Percentiles rank a stretch among this genome's conserved stretches.
These are phyloP conservation scores for Eupithecia subumbrata DNA, from an alignment of 2,888 invertebrate genomes.

Conservation along the genomic window DNA sequence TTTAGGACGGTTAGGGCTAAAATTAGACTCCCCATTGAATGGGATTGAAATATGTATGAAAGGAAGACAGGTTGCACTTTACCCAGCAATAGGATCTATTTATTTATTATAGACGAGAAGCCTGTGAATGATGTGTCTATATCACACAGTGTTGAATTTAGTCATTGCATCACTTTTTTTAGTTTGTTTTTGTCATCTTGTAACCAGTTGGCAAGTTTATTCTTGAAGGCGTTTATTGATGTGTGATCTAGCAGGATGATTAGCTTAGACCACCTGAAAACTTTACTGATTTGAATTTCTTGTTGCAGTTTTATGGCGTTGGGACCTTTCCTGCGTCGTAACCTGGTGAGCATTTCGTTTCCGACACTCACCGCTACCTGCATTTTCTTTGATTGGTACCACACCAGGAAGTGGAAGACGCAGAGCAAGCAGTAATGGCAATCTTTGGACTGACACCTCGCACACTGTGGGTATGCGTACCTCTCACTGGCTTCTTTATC, in stretches of 20 bases:
- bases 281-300: background rate
- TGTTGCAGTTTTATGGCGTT: constrained; percentile 81
- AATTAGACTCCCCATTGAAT: background rate
- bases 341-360: constrained; percentile 87
- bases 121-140: too few relatives aligned
- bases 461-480: constrained; percentile 79
- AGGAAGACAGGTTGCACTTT: background rate
- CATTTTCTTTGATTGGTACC: constrained; percentile 89
- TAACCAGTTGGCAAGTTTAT: too few relatives aligned
- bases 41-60: background rate
- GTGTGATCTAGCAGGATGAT: background rate
- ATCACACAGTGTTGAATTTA: too few relatives aligned
- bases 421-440: constrained; percentile 74
- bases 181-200: too few relatives aligned
- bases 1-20: background rate
- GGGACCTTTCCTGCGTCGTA: constrained; percentile 81
- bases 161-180: too few relatives aligned
- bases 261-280: background rate
- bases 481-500: constrained; percentile 82
- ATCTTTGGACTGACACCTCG: constrained; percentile 83
- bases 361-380: constrained; percentile 83
- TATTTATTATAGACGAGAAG: too few relatives aligned
- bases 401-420: constrained; percentile 89
- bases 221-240: too few relatives aligned
- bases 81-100: background rate